These are phyloP conservation scores for Danaus melanippus DNA, from an alignment of 1,140 invertebrate species.

Conservation along the genomic window DNA sequence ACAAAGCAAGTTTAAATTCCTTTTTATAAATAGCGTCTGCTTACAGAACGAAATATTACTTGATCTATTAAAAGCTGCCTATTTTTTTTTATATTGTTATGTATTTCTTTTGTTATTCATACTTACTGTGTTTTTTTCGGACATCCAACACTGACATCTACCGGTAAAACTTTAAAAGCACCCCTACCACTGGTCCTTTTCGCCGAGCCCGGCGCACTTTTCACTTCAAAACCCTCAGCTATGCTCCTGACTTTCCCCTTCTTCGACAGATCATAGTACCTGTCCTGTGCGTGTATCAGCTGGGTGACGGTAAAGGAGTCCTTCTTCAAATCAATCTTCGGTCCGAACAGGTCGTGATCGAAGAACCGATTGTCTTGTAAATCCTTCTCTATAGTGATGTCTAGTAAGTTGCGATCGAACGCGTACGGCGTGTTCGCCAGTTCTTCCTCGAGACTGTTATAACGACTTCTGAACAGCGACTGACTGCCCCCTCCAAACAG, in stretches of 20 bases:
- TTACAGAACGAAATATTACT: too few species aligned
- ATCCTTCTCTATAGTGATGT: constrained; percentile 55
- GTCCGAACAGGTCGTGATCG: constrained; percentile 44
- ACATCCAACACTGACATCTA: constrained; percentile 7
- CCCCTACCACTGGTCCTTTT: constrained; percentile 22
- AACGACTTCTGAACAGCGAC: constrained; percentile 63
- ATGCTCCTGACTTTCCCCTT: constrained; percentile 21
- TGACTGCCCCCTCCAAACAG: constrained; percentile 50
- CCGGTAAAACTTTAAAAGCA: constrained; percentile 41
- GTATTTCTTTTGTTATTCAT: not conserved
- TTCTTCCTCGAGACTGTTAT: constrained; percentile 68
- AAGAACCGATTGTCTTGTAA: constrained; percentile 54
- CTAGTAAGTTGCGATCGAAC: constrained; percentile 47
- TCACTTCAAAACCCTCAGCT: constrained; percentile 34
- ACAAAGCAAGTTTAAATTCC: too few species aligned
- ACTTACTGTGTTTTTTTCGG: constrained; percentile 43
- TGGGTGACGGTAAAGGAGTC: constrained; percentile 57
- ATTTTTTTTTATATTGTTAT: not conserved
- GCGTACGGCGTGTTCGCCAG: constrained; percentile 69
- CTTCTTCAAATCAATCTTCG: constrained; percentile 42
- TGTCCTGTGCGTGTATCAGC: constrained; percentile 60
- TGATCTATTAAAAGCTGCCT: not conserved
- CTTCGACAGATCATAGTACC: constrained; percentile 56
- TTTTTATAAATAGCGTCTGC: too few species aligned
- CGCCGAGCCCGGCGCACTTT: constrained; percentile 36